A percentile compares a stretch with the other conserved stretches of the same genome.
Evolutionary conservation across 1,140 invertebrate species (phyloP).

Genomic region (Pseudomyrmex pallidus): DNA sequence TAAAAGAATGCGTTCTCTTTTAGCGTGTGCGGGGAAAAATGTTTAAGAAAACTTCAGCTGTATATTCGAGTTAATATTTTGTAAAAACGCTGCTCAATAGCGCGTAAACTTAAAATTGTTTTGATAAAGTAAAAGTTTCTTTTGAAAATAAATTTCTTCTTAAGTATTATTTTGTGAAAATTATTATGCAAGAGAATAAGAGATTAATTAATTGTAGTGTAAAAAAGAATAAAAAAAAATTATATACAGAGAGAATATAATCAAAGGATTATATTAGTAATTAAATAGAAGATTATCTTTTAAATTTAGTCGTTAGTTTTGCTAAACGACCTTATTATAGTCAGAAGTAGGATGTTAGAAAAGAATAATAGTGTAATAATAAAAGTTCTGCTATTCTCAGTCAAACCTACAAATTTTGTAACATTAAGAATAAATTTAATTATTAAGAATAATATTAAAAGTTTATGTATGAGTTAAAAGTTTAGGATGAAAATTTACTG

Average conservation of each 20-base stretch:
- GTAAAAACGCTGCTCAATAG: not conserved
- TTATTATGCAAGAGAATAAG: not conserved
- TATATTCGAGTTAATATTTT: not conserved
- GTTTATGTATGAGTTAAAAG: no score
- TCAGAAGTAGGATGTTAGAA: no score
- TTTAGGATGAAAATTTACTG: no score
- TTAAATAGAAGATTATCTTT: not conserved
- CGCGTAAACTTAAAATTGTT: not conserved
- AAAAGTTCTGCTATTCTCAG: no score
- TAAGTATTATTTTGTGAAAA: no score
- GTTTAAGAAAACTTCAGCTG: not conserved
- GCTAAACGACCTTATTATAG: no score
- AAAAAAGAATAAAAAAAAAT: not conserved
- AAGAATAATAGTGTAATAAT: no score
- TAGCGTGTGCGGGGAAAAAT: not conserved
- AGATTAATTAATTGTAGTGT: constrained; percentile 2
- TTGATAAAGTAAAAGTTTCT: not conserved
- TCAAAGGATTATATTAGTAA: not conserved
- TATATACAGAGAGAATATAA: not conserved
- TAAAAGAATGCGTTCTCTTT: not conserved
- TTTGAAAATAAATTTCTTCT: not conserved
- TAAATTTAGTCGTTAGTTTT: not conserved
- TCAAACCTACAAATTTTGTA: no score
- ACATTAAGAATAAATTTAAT: no score
- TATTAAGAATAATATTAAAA: no score